These are phyloP conservation scores for Rallus crepitans DNA, from an alignment of 2,797 vertebrate genomes.

Conservation along the genomic window DNA sequence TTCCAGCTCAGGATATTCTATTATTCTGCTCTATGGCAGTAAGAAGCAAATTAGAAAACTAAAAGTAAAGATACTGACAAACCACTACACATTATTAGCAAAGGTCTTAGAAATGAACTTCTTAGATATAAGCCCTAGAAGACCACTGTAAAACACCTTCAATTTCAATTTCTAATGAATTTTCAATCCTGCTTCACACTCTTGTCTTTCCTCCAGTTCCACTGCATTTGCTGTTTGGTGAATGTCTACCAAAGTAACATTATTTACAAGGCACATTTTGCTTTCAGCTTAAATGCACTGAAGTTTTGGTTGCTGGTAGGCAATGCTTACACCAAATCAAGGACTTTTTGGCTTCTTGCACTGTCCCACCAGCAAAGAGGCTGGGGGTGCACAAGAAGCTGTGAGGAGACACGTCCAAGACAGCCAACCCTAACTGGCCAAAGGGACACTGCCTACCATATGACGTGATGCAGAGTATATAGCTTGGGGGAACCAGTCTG, in stretches of 20 bases:
- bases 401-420: too few species aligned
- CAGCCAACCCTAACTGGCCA: too few species aligned
- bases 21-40: neutral
- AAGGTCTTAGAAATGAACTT: neutral
- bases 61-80: neutral
- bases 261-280: neutral
- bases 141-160: neutral
- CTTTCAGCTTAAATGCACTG: neutral
- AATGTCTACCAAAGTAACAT: neutral
- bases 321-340: too few species aligned
- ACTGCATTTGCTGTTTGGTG: neutral
- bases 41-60: neutral
- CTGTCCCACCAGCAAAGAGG: too few species aligned
- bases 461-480: too few species aligned
- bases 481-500: too few species aligned
- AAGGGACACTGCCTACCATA: too few species aligned
- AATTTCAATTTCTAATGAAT: neutral
- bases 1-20: too few species aligned
- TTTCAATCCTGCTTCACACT: neutral
- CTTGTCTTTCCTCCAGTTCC: neutral
- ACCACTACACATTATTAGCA: neutral
- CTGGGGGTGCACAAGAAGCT: too few species aligned
- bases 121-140: neutral
- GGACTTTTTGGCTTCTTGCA: too few species aligned
- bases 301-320: too few species aligned